Conservation (phyloP, 2,888 invertebrate species). For the Ferrisia virgata region DNA sequence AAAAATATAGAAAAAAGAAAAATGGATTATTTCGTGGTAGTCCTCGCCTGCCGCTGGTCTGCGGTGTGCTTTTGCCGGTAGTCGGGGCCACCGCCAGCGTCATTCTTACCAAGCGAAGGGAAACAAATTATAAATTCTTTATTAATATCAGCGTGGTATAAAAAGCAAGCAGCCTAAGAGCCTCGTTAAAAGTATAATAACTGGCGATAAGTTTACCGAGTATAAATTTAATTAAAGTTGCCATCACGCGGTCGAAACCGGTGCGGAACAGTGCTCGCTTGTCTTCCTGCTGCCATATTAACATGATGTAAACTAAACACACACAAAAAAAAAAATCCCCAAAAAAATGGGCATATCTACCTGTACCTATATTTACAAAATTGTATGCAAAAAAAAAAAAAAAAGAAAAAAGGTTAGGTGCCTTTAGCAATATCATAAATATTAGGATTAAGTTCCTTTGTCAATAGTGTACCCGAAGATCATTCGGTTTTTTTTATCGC, state of each 20-base stretch:
- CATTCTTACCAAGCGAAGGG: slow-evolving; percentile 34
- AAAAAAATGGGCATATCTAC: background rate
- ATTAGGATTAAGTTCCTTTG: background rate
- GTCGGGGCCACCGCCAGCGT: background rate
- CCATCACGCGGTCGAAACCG: background rate
- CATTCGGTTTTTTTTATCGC: background rate
- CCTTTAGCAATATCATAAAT: background rate
- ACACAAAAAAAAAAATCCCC: background rate
- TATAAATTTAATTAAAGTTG: slow-evolving; percentile 45
- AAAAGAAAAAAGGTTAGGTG: background rate
- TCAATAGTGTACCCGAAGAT: background rate
- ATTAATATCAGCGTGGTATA: slow-evolving; percentile 44
- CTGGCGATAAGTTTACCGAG: slow-evolving; percentile 43
- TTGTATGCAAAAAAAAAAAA: background rate
- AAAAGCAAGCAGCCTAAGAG: slow-evolving; percentile 42
- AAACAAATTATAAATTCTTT: slow-evolving; percentile 45
- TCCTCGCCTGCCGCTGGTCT: background rate
- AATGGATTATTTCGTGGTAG: slow-evolving; percentile 44
- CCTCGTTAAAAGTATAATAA: slow-evolving; percentile 45
- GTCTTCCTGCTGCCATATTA: background rate
- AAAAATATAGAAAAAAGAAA: slow-evolving; percentile 33
- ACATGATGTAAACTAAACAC: background rate
- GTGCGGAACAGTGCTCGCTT: too few species aligned
- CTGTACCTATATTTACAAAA: background rate
- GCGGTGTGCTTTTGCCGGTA: background rate